Evolutionary conservation across 2,888 invertebrate species (phyloP).

Genomic region (Imbricaverruca yamaguchii): DNA sequence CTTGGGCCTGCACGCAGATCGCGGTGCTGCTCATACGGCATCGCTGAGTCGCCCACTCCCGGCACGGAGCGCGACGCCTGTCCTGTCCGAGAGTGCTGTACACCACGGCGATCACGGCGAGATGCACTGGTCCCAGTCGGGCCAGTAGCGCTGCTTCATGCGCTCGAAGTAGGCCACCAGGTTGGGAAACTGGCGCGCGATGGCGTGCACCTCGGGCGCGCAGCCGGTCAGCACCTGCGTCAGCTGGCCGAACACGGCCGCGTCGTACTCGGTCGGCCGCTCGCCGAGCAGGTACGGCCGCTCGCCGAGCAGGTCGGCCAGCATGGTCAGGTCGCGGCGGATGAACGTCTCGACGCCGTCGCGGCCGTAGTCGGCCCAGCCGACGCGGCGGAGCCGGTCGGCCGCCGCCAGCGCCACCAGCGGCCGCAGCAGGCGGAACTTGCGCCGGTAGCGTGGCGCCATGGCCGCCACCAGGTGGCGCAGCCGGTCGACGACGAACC

Average conservation of each 20-base stretch:
- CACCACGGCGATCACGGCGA: neutral
- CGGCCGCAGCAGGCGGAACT: neutral
- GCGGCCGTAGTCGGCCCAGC: neutral
- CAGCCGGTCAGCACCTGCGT: conserved; percentile 39
- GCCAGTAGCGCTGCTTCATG: conserved; percentile 40
- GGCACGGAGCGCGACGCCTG: too few relatives aligned
- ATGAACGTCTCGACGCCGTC: neutral
- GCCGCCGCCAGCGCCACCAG: neutral
- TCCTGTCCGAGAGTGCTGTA: too few relatives aligned
- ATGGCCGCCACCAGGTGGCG: neutral
- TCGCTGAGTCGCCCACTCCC: too few relatives aligned
- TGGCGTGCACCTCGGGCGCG: conserved; percentile 36
- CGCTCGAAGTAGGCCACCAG: conserved; percentile 38
- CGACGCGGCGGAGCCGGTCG: neutral
- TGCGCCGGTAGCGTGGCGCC: neutral
- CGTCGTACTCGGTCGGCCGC: conserved; percentile 40
- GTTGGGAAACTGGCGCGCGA: conserved; percentile 39
- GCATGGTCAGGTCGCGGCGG: neutral
- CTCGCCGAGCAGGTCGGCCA: conserved; percentile 9
- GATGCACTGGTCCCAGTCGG: conserved; percentile 40
- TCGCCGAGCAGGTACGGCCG: conserved; percentile 38
- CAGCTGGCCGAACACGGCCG: conserved; percentile 42
- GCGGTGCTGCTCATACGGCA: too few relatives aligned
- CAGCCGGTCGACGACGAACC: neutral
- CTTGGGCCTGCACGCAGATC: too few relatives aligned